Evolutionary conservation across 2,797 vertebrate genomes (phyloP), one percentile per base, ranked within the genome.

Genomic region (Gymnocypris eckloni): DNA sequence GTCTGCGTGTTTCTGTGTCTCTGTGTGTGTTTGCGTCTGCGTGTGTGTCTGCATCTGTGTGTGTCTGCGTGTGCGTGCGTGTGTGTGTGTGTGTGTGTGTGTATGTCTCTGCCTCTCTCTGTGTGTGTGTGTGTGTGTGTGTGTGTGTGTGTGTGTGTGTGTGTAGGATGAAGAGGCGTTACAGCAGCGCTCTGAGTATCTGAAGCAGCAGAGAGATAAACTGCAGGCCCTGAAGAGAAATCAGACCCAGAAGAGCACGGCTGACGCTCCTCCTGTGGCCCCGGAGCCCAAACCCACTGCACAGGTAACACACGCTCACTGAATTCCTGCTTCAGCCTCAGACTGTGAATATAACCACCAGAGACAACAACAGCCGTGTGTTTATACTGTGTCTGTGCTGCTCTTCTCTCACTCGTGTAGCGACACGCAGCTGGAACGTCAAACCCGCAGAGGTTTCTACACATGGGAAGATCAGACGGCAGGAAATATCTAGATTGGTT

Each of bases 141-240:
- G 84, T 87, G 79, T 88, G 13, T 54, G 1, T 71, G 71, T 85
- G 59, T 83, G 41, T 61, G 56, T 76, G 52, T 78, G 85, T 87
- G 78, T 88, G 71, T n/a, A 99, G 98, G 96, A 96, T 91, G 96
- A 96, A 83, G 95, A 98, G 91, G 93, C 98, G 89, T 95, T 99
- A 90, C 95, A 96, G 90, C 96, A 98, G 89, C 96, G 98, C 88
- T 97, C 98, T 3, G 94, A 95, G 4, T 99, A 99, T 92, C 95
- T 99, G 4, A 96, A 96, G 72, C 96, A 97, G 91, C 98, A 98
- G 93, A 93, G 98, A 75, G 98, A 99, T 91, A 94, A 96, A 87
- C 93, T 99, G 89, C 95, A 98, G 87, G 97, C 97, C 7, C 92
- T 97, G 15, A 98, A 95, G 92, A 97, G 95, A 79, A 96, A 97